Evolutionary conservation across 2,113 vertebrate genomes (phyloP).

Genomic region (Brachyistius frenatus): DNA sequence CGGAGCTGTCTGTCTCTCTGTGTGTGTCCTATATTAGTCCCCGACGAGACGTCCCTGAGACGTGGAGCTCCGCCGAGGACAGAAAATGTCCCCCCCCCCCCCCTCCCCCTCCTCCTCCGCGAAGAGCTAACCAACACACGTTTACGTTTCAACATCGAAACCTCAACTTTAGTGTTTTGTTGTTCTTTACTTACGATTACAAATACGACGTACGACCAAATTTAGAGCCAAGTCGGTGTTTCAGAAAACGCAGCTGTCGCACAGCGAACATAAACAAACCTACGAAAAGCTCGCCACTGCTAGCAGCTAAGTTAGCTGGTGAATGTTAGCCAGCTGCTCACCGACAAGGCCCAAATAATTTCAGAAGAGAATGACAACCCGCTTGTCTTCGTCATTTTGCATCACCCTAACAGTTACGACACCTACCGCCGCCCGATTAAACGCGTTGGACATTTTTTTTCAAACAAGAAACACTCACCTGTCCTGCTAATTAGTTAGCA

Average conservation of each 20-base stretch:
- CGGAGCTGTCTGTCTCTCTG: background rate
- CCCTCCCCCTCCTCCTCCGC: background rate
- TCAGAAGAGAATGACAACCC: slow-evolving; percentile 52
- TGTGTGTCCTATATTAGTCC: too few species aligned
- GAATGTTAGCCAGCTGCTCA: slow-evolving; percentile 45
- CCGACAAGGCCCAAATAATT: slow-evolving; percentile 59
- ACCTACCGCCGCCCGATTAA: background rate
- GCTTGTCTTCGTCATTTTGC: background rate
- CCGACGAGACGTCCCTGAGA: too few species aligned
- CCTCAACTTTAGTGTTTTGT: rapidly evolving
- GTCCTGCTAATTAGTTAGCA: slow-evolving; percentile 77
- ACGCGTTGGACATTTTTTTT: background rate
- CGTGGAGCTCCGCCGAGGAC: background rate
- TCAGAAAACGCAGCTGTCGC: background rate
- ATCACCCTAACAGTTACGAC: background rate
- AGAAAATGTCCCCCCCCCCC: slow-evolving; percentile 62
- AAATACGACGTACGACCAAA: too few species aligned
- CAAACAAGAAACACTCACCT: slow-evolving; percentile 68
- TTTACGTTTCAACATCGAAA: background rate
- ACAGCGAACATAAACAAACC: slow-evolving; percentile 77
- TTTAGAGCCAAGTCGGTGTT: background rate
- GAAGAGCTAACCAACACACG: slow-evolving; percentile 11
- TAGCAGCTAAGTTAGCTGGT: slow-evolving; percentile 52
- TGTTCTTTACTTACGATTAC: background rate
- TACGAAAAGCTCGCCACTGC: slow-evolving; percentile 57